These are phyloP conservation scores for Epinotia nisella DNA, from an alignment of 2,888 invertebrate species.

Conservation along the genomic window DNA sequence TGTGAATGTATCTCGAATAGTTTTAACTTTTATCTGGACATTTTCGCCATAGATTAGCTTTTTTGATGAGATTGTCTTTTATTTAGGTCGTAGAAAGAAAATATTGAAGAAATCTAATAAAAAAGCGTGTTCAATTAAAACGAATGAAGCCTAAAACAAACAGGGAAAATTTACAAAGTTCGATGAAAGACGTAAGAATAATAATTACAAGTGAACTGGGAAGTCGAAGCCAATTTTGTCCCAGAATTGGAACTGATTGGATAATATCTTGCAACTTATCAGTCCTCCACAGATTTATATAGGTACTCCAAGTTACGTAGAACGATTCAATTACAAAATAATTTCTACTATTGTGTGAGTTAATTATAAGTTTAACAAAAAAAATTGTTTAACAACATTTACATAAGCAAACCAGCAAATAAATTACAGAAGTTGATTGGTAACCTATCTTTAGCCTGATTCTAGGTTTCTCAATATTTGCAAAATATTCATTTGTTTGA, in stretches of 20 bases:
- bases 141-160: background rate
- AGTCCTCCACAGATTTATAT: constrained; percentile 44
- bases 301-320: constrained; percentile 47
- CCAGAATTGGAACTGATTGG: constrained; percentile 33
- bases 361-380: background rate
- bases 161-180: background rate
- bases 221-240: constrained; percentile 14
- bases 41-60: too few species aligned
- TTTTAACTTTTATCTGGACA: too few species aligned
- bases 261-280: constrained; percentile 50
- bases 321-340: constrained; percentile 43
- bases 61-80: too few species aligned
- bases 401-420: constrained; percentile 52
- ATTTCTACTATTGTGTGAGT: constrained; percentile 30
- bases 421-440: constrained; percentile 50
- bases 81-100: background rate
- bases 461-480: background rate
- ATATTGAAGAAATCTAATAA: background rate
- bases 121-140: background rate
- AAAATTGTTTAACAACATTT: constrained; percentile 16
- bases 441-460: background rate
- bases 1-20: too few species aligned
- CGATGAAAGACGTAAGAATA: background rate
- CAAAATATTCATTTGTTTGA: constrained; percentile 7
- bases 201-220: constrained; percentile 14